phyloP scores from a whole-genome alignment of 2,888 invertebrate genomes.

The Empis stercorea region DNA sequence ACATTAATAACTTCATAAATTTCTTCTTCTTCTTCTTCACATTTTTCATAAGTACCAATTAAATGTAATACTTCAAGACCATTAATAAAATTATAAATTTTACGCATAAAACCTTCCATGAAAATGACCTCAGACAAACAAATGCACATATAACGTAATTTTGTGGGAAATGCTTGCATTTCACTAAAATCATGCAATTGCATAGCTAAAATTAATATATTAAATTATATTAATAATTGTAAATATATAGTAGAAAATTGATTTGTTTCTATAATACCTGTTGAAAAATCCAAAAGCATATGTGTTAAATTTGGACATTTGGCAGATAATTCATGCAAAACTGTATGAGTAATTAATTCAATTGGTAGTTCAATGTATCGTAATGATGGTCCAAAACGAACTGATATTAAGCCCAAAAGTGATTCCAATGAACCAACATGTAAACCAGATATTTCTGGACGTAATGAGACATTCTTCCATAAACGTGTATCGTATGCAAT shows the following conservation, averaged over 20 bases:
- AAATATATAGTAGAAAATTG: too few species aligned
- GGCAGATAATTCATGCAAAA: slow-evolving; percentile 90
- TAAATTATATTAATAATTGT: too few species aligned
- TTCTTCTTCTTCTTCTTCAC: slow-evolving; percentile 98
- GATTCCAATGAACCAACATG: slow-evolving; percentile 66
- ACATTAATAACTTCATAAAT: slow-evolving; percentile 99
- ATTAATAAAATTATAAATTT: slow-evolving; percentile 98
- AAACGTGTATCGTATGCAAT: slow-evolving; percentile 90
- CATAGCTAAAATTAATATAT: slow-evolving; percentile 53
- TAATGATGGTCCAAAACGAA: slow-evolving; percentile 75
- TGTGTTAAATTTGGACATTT: slow-evolving; percentile 93
- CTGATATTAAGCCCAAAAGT: slow-evolving; percentile 73
- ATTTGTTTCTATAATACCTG: too few species aligned
- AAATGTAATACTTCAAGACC: slow-evolving; percentile 91
- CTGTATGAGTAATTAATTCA: slow-evolving; percentile 91
- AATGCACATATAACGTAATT: slow-evolving; percentile 86
- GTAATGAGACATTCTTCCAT: slow-evolving; percentile 91
- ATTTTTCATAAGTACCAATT: slow-evolving; percentile 94
- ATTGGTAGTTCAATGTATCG: slow-evolving; percentile 89
- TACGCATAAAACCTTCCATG: slow-evolving; percentile 99
- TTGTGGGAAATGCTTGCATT: slow-evolving; percentile 96
- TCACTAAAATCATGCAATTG: slow-evolving; percentile 98
- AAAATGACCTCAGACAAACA: slow-evolving; percentile 99
- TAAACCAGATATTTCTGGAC: slow-evolving; percentile 87
- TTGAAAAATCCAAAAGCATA: slow-evolving; percentile 95